Evolutionary conservation across 2,113 vertebrate genomes (phyloP).

Genomic region (Oxygymnocypris stewartii): DNA sequence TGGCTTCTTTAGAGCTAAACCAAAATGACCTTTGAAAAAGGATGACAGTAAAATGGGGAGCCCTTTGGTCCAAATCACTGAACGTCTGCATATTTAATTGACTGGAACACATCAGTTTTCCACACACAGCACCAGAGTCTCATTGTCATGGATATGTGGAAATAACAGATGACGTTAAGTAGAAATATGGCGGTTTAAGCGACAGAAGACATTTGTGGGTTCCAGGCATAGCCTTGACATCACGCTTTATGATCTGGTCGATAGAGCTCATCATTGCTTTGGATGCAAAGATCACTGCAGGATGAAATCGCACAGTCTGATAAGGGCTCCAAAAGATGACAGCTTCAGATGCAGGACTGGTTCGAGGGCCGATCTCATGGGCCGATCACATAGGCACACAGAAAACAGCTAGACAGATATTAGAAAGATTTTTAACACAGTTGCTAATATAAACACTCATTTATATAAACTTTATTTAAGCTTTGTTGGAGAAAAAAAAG

Average conservation of each 20-base stretch:
- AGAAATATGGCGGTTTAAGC: conserved; percentile 36
- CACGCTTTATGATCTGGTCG: conserved; percentile 39
- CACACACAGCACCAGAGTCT: neutral
- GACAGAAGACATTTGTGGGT: conserved; percentile 37
- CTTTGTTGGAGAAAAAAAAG: neutral
- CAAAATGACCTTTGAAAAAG: conserved; percentile 45
- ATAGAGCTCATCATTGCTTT: conserved; percentile 40
- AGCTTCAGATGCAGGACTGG: neutral
- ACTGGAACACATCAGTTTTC: conserved; percentile 10
- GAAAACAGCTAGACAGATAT: neutral
- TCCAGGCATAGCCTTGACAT: conserved; percentile 18
- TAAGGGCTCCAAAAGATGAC: conserved; percentile 21
- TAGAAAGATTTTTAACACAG: neutral
- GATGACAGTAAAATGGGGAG: conserved; percentile 42
- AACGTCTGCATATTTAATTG: conserved; percentile 37
- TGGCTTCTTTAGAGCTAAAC: conserved; percentile 40
- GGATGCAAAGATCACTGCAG: conserved; percentile 29
- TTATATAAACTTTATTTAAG: neutral
- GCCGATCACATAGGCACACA: neutral
- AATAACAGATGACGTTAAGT: conserved; percentile 1
- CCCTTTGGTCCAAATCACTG: conserved; percentile 35
- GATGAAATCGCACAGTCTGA: conserved; percentile 27
- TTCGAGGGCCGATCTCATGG: neutral
- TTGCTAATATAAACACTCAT: neutral
- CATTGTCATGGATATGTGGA: conserved; percentile 21